Base-by-base conservation (phyloP, 2,113 vertebrate species). In the Petrocephalus zakoni region DNA sequence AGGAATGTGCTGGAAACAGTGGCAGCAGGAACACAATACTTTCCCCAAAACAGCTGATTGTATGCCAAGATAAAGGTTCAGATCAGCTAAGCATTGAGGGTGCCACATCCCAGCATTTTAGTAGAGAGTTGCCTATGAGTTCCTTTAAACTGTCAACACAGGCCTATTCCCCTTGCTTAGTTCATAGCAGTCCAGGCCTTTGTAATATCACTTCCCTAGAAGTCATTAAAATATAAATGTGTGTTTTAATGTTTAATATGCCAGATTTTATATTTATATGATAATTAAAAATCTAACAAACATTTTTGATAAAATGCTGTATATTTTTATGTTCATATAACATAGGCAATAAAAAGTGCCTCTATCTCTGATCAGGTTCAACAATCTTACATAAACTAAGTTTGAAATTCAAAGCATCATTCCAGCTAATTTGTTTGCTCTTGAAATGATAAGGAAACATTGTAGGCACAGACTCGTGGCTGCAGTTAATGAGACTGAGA, bases 1-100 rank as follows among this genome's bases (percentile, higher is more conserved):
- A 94, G 94, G 95, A 95, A 95, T 95, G 94, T 92, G 90, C 92
- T 90, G 89, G 91, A 92, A 93, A 93, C 91, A 91, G 93, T 92
- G 93, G 92, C 92, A 89, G 21, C 90, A 92, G 93, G 93, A 95
- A 95, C 29, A 84, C 86, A 92, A 92, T 93, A 93, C 93, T 90
- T 92, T 88, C 92, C 91, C 88, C 78, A 34, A 92, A 94, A 94
- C 93, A 95, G 93, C 93, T 93, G 93, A 95, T 94, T 92, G 92
- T 90, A 91, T 92, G 88, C 55, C 11, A 81, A 91, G 92, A 93
- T 93, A 93, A 93, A 85, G 72, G 89, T 90, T 89, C 51, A 89
- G 91, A 93, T 95, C 95, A 95, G 93, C 93, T 94, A 93, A 90
- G 93, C 81, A 56, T 91, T 90, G 89, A 90, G 29, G 88, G 68